Conservation (phyloP, 2,113 vertebrate genomes). For the Catharus minimus region DNA sequence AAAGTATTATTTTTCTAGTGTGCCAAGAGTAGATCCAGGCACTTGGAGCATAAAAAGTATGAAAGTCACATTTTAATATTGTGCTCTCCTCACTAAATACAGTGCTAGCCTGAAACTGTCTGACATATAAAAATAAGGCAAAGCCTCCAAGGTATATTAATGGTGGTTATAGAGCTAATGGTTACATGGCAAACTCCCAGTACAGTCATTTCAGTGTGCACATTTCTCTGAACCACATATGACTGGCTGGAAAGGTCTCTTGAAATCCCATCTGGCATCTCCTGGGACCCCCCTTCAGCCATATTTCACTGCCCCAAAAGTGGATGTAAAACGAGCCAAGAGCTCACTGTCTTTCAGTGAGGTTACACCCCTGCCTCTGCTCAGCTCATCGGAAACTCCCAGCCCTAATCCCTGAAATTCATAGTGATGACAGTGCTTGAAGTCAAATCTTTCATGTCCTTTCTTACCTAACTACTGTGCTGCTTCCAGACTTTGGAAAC, state of each 20-base stretch:
- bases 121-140: conserved; percentile 53
- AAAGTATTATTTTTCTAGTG: conserved; percentile 60
- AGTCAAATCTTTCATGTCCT: neutral
- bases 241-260: conserved; percentile 45
- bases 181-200: conserved; percentile 60
- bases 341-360: neutral
- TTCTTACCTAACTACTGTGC: conserved; percentile 14
- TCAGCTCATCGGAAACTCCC: neutral
- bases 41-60: conserved; percentile 53
- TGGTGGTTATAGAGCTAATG: conserved; percentile 46
- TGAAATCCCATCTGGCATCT: conserved; percentile 47
- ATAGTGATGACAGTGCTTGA: neutral
- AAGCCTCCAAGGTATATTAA: conserved; percentile 26
- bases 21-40: conserved; percentile 62
- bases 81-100: conserved; percentile 29
- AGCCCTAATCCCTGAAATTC: neutral
- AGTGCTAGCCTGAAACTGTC: conserved; percentile 31
- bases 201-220: neutral
- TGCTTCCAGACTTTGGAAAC: neutral
- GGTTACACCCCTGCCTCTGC: neutral
- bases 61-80: conserved; percentile 65
- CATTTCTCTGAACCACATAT: conserved; percentile 15
- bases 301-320: conserved; percentile 3
- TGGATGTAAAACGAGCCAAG: neutral
- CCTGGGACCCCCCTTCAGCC: neutral